phyloP scores from a whole-genome alignment of 2,797 vertebrate genomes.

The Neomorphus geoffroyi region DNA sequence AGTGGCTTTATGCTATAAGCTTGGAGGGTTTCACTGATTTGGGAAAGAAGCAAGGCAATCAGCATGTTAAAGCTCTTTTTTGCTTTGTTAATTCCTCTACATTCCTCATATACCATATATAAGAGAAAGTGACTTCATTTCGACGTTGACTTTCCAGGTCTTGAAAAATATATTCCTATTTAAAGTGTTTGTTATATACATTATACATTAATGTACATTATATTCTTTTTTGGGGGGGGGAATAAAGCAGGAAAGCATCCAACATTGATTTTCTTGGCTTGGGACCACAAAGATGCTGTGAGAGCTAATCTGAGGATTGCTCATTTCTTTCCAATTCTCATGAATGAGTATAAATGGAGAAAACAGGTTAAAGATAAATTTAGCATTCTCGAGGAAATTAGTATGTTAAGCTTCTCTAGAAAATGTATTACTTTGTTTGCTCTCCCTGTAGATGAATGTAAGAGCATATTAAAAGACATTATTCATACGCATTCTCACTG shows the following conservation, averaged over 20 bases:
- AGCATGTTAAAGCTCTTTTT: not conserved
- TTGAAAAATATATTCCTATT: not conserved
- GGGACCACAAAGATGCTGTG: not conserved
- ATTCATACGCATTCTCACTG: conserved; percentile 52
- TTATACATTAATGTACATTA: not conserved
- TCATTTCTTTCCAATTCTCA: not conserved
- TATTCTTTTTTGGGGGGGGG: too few relatives aligned
- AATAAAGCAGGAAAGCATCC: not conserved
- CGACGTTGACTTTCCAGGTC: not conserved
- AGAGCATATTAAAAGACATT: conserved; percentile 65
- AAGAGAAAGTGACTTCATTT: not conserved
- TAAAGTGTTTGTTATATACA: not conserved
- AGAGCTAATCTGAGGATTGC: conserved; percentile 30
- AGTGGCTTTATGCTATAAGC: not conserved
- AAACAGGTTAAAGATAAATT: conserved; percentile 61
- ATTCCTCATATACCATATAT: not conserved
- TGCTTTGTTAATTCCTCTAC: not conserved
- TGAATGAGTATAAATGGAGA: conserved; percentile 31
- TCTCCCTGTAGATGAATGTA: conserved; percentile 67
- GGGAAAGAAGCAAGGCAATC: not conserved
- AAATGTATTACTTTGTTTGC: conserved; percentile 65
- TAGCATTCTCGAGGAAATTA: conserved; percentile 58
- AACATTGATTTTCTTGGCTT: not conserved
- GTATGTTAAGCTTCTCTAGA: conserved; percentile 47
- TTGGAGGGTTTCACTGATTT: not conserved